Evolutionary conservation across 2,888 invertebrate genomes (phyloP), one percentile per base, ranked within the genome.

Genomic region (Zeuzera pyrina): DNA sequence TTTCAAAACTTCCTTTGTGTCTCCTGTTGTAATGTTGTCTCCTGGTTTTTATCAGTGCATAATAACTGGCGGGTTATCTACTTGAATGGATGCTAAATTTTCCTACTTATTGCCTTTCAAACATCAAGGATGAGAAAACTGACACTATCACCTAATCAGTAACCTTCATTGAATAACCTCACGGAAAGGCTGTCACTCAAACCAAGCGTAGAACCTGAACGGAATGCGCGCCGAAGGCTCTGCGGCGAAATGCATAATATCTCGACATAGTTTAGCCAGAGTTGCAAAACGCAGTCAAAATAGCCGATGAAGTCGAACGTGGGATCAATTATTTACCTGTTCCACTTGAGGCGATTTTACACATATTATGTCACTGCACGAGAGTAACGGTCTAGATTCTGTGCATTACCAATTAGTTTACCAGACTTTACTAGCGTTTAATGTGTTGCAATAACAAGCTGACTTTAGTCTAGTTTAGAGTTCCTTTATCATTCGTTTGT

Each of bases 311-410:
- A 68, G 51, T 64, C 67, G 73, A 76, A 72, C 78, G 78, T 78
- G 76, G 68, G 77, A 79, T 69, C 62, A 68, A 74, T 73, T 66
- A 73, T 68, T 65, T 52, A 66, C 48, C 49, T 58, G 67, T 48
- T 63, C 52, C 57, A 60, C 49, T 67, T 43, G 38, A n/a, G n/a
- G n/a, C n/a, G n/a, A n/a, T n/a, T n/a, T n/a, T n/a, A n/a, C n/a
- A n/a, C n/a, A 34, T 47, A 44, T 69, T 66, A 71, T 68, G 66
- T 71, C 64, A 69, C 51, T 45, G 38, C 40, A 31, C 43, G 43
- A 38, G 45, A 30, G 12, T 15, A 12, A 28, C 48, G 66, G 37
- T 55, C 69, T 48, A 62, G 57, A 60, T 70, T 58, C 49, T 49
- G 48, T 39, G 43, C 42, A 48, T 52, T 53, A 50, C 61, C n/a